Evolutionary conservation across 1,140 invertebrate species (phyloP), one percentile per base, ranked within the genome.

Genomic region (Ceratosolen solmsi): DNA sequence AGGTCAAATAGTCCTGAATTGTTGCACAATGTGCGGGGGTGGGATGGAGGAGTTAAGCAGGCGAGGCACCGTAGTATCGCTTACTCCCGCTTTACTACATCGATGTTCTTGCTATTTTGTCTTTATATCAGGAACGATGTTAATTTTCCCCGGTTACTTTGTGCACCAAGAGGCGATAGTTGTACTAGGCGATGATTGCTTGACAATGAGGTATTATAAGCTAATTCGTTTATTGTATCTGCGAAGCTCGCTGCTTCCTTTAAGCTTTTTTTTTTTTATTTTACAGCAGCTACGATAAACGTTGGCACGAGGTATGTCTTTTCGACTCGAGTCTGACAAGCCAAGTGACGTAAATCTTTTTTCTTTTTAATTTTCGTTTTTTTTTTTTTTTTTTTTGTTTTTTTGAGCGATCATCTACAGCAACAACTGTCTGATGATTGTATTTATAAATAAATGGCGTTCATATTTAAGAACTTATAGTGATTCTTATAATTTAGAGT

Each of bases 41-140:
- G 49, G 38, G 38, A 38, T 46, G 58, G 17, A n/a, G 2, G 25
- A 77, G 58, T 25, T 5, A 75, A 83, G 86, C 88, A 86, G 87
- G 87, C 87, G 87, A n/a, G n/a, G 88, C 87, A 87, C 87, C 63
- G 74, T 75, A 60, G 49, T 85, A 79, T 60, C 41, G 74, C 71
- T 74, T 46, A 33, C 30, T 79, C 65, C 41, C 38, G 74, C 58
- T 79, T 71, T 79, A 9, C 27, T 74, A n/a, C n/a, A n/a, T n/a
- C n/a, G n/a, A n/a, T n/a, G n/a, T n/a, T n/a, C n/a, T n/a, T n/a
- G n/a, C n/a, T n/a, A n/a, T n/a, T n/a, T n/a, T n/a, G n/a, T n/a
- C n/a, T n/a, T n/a, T n/a, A n/a, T n/a, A n/a, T n/a, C n/a, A n/a
- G n/a, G n/a, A n/a, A n/a, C n/a, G n/a, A n/a, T n/a, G n/a, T n/a